phyloP scores from a whole-genome alignment of 53 echinoderm and acorn worm species.

The Pentamera pediparva region DNA sequence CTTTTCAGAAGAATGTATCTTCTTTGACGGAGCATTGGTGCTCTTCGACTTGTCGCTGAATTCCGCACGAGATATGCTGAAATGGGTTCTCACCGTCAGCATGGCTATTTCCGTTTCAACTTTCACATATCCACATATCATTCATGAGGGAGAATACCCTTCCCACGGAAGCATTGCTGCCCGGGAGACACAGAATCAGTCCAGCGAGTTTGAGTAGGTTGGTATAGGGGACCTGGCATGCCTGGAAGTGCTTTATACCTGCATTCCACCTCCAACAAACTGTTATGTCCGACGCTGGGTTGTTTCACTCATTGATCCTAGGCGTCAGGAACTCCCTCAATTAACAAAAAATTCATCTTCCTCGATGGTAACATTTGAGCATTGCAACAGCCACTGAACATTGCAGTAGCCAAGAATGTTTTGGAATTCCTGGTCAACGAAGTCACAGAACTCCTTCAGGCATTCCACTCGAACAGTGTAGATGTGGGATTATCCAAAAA shows the following conservation, averaged over 20 bases:
- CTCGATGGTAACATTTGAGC: background rate
- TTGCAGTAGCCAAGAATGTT: background rate
- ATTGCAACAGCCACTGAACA: background rate
- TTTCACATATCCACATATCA: background rate
- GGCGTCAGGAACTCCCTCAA: background rate
- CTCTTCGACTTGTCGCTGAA: background rate
- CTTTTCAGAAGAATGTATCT: background rate
- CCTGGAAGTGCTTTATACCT: background rate
- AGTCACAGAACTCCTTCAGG: background rate
- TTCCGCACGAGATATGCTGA: background rate
- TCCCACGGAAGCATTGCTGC: conserved; percentile 1
- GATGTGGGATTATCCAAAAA: background rate
- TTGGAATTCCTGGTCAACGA: background rate
- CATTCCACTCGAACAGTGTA: background rate
- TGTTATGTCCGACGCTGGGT: background rate
- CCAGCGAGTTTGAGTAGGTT: background rate
- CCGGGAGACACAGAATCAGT: conserved; percentile 1
- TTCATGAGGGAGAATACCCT: background rate
- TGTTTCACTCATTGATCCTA: background rate
- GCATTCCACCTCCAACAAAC: background rate
- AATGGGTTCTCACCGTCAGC: background rate
- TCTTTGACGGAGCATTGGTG: background rate
- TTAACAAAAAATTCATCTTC: background rate
- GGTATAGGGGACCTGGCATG: background rate
- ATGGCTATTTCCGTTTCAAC: background rate